Percentiles rank a stretch among this genome's conserved stretches.
These are phyloP conservation scores for Tipula lateralis DNA, from an alignment of 2,888 invertebrate species.

Conservation along the genomic window DNA sequence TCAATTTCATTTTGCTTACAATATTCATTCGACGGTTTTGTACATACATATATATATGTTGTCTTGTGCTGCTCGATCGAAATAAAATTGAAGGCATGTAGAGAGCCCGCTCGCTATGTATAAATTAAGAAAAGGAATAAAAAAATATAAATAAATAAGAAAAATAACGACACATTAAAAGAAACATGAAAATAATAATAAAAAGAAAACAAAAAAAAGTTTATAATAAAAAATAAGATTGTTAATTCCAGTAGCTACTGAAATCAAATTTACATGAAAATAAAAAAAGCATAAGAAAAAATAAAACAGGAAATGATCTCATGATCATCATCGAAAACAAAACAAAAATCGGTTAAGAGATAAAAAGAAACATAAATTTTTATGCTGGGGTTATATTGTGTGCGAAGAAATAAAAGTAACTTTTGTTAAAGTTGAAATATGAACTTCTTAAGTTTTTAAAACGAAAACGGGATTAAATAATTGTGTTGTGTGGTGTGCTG, in stretches of 20 bases:
- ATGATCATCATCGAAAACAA: constrained; percentile 24
- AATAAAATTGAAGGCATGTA: constrained; percentile 4
- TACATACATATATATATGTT: neutral
- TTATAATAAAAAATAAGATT: neutral
- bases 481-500: neutral
- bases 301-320: constrained; percentile 19
- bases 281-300: neutral
- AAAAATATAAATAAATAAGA: constrained; percentile 14
- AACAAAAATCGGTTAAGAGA: neutral
- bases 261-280: constrained; percentile 12
- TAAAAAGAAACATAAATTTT: neutral
- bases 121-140: neutral
- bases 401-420: neutral
- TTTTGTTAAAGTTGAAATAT: neutral
- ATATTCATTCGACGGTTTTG: neutral
- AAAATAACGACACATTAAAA: constrained; percentile 15
- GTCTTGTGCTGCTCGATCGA: neutral
- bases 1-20: constrained; percentile 15
- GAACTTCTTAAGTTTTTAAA: neutral
- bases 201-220: neutral
- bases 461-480: constrained; percentile 11
- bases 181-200: constrained; percentile 13
- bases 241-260: constrained; percentile 24
- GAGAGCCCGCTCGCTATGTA: neutral
- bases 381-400: neutral